These are phyloP conservation scores for Eurosta solidaginis DNA, from an alignment of 1,140 invertebrate species.

Conservation along the genomic window DNA sequence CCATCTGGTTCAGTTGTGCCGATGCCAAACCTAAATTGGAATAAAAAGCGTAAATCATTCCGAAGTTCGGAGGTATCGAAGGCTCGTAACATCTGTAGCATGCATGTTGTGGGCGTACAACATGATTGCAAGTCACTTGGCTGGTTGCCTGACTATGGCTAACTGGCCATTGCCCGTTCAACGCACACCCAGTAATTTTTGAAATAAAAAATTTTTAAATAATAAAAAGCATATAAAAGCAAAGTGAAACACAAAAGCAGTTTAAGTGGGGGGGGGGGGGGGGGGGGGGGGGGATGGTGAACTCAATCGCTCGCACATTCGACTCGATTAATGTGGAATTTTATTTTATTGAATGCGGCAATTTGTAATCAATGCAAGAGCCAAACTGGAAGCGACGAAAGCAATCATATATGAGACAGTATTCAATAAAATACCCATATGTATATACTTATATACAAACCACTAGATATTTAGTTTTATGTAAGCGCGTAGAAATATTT, in stretches of 20 bases:
- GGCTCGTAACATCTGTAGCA: too few relatives aligned
- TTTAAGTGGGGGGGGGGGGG: neutral
- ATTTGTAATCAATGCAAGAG: slow-evolving; percentile 27
- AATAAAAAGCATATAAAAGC: neutral
- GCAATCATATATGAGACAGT: too few relatives aligned
- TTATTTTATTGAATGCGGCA: slow-evolving; percentile 25
- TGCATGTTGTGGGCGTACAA: neutral
- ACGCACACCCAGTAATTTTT: slow-evolving; percentile 12
- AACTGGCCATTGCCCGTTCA: slow-evolving; percentile 1
- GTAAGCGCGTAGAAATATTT: neutral
- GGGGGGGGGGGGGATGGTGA: neutral
- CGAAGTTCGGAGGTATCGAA: too few relatives aligned
- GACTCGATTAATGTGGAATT: slow-evolving; percentile 23
- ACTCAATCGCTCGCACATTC: neutral
- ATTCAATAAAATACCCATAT: neutral
- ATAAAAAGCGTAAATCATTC: too few relatives aligned
- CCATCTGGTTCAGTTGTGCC: too few relatives aligned
- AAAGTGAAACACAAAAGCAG: neutral
- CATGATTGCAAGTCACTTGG: neutral
- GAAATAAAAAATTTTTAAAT: neutral
- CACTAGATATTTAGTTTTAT: neutral
- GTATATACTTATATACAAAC: neutral
- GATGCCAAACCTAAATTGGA: too few relatives aligned
- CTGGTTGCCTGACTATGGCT: neutral
- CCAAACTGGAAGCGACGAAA: neutral